These are phyloP conservation scores for Ichneumoninae sp. DNA, from an alignment of 2,888 invertebrate species.

Conservation along the genomic window DNA sequence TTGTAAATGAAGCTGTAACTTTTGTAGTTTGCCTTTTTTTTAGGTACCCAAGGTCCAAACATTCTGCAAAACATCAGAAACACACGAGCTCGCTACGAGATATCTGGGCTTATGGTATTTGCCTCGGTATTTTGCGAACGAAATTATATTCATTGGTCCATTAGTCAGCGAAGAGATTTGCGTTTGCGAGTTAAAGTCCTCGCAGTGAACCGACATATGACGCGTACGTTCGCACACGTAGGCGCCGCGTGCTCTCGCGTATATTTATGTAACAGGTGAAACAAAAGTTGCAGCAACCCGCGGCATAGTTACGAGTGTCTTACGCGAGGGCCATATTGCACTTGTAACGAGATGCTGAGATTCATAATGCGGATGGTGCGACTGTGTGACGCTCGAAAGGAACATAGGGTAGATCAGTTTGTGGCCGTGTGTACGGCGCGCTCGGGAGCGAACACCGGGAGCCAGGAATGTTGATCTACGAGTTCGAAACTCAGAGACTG, in stretches of 20 bases:
- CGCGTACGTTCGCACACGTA: background rate
- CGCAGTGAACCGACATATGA: constrained; percentile 4
- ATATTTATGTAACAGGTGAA: constrained; percentile 48
- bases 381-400: background rate
- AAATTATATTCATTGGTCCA: constrained; percentile 74
- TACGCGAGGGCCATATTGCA: constrained; percentile 16
- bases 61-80: background rate
- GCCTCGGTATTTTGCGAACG: background rate
- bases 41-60: background rate
- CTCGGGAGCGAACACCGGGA: constrained; percentile 73
- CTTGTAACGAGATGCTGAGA: constrained; percentile 25
- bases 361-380: background rate
- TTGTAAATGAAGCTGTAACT: no score
- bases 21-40: no score
- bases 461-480: constrained; percentile 79
- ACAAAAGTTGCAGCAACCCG: constrained; percentile 1
- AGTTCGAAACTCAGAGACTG: constrained; percentile 70
- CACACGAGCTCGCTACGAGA: background rate
- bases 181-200: constrained; percentile 61
- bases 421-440: background rate
- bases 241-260: background rate
- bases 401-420: background rate
- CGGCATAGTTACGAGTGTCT: constrained; percentile 22
- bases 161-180: constrained; percentile 72
- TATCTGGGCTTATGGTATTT: background rate